Evolutionary conservation across 2,113 vertebrate genomes (phyloP).

Genomic region (Prionailurus viverrinus): DNA sequence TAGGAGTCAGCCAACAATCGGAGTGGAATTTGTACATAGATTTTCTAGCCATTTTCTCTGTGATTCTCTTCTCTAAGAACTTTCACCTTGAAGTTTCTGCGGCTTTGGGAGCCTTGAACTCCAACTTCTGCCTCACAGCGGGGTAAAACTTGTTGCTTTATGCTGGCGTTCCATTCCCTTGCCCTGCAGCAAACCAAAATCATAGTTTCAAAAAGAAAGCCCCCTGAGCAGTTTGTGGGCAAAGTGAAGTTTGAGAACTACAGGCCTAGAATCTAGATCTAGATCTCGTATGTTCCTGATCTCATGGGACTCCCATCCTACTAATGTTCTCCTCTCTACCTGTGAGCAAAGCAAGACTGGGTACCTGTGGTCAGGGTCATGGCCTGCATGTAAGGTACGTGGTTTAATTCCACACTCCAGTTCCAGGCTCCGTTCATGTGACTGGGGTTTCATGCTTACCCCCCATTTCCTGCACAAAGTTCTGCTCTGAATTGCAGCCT

Average conservation of each 20-base stretch:
- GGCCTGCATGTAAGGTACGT: fast-evolving
- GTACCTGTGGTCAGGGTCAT: background rate
- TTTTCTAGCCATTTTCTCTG: background rate
- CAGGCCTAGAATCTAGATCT: background rate
- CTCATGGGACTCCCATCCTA: background rate
- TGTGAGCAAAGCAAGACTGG: background rate
- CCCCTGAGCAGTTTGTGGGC: background rate
- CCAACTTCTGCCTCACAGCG: background rate
- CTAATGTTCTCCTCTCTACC: background rate
- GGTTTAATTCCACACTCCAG: no score
- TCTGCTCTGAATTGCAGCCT: background rate
- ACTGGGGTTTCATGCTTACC: background rate
- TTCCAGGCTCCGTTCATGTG: background rate
- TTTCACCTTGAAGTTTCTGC: background rate
- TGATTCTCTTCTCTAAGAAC: background rate
- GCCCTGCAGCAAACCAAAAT: background rate
- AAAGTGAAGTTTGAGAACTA: background rate
- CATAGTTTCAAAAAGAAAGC: background rate
- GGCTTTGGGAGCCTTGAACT: background rate
- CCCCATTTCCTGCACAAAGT: background rate
- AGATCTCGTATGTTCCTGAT: background rate
- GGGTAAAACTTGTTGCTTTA: background rate
- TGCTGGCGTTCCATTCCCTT: background rate
- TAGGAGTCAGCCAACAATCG: background rate
- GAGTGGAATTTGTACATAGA: background rate